phyloP scores from a whole-genome alignment of 2,797 vertebrate genomes.

The Delichon dasypus region DNA sequence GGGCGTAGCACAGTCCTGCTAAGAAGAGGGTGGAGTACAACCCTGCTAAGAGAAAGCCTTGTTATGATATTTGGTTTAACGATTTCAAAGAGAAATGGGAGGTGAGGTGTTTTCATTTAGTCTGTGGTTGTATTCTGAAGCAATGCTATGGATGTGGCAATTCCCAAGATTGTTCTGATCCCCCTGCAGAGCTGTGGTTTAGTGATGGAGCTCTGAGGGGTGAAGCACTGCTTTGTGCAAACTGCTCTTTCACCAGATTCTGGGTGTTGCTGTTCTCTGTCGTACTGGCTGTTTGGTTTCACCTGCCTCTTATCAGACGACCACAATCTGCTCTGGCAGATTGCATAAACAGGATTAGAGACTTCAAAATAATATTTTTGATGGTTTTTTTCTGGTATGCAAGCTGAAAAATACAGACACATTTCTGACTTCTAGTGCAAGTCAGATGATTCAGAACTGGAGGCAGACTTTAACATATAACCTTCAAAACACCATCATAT shows the following conservation, averaged over 20 bases:
- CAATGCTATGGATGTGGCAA: background rate
- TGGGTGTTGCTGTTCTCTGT: background rate
- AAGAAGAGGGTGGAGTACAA: background rate
- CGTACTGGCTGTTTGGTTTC: background rate
- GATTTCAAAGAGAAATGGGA: background rate
- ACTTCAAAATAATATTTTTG: background rate
- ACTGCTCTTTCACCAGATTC: background rate
- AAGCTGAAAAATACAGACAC: background rate
- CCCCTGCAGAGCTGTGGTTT: background rate
- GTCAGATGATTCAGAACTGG: background rate
- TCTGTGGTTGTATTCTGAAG: background rate
- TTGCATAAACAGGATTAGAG: background rate
- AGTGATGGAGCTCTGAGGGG: background rate
- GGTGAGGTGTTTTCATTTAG: background rate
- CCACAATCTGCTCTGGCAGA: background rate
- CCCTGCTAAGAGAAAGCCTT: background rate
- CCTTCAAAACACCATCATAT: background rate
- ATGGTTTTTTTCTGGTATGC: background rate
- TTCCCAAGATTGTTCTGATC: background rate
- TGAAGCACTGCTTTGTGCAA: background rate
- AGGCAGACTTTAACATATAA: background rate
- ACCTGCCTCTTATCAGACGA: background rate
- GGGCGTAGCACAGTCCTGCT: background rate
- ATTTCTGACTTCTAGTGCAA: background rate
- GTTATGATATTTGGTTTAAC: background rate